Conservation (phyloP, 2,113 vertebrate species). For the Gymnocephalus cernua region DNA sequence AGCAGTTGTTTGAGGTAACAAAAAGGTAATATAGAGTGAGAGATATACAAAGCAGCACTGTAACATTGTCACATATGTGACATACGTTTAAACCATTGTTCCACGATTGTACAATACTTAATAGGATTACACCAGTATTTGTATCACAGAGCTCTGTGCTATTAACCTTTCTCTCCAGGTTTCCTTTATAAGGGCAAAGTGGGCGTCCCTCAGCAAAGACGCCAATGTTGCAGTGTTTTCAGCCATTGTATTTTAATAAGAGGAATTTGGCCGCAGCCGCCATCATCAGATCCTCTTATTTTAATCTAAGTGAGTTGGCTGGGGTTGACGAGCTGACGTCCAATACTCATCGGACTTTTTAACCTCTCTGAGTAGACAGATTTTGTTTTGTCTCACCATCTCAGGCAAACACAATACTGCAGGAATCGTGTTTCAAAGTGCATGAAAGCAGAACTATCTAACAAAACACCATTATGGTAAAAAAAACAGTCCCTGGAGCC, state of each 20-base stretch:
- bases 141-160: constrained; percentile 46
- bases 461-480: neutral
- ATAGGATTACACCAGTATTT: constrained; percentile 67
- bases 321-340: constrained; percentile 53
- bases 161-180: constrained; percentile 67
- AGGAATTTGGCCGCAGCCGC: constrained; percentile 64
- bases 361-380: constrained; percentile 63
- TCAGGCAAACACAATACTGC: constrained; percentile 11
- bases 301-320: constrained; percentile 71
- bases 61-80: constrained; percentile 32
- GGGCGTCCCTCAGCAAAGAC: constrained; percentile 56
- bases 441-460: neutral
- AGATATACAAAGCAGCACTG: constrained; percentile 5
- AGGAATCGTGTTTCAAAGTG: constrained; percentile 15
- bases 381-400: constrained; percentile 41
- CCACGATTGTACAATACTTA: constrained; percentile 49
- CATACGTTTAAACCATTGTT: constrained; percentile 30
- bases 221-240: constrained; percentile 45
- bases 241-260: constrained; percentile 78
- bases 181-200: constrained; percentile 63
- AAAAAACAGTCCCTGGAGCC: neutral
- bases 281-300: constrained; percentile 74
- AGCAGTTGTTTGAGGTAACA: constrained; percentile 31
- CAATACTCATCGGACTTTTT: constrained; percentile 67
- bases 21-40: constrained; percentile 9